Base-by-base conservation (phyloP, 2,888 invertebrate genomes). In the Sphaeridia pumilis region DNA sequence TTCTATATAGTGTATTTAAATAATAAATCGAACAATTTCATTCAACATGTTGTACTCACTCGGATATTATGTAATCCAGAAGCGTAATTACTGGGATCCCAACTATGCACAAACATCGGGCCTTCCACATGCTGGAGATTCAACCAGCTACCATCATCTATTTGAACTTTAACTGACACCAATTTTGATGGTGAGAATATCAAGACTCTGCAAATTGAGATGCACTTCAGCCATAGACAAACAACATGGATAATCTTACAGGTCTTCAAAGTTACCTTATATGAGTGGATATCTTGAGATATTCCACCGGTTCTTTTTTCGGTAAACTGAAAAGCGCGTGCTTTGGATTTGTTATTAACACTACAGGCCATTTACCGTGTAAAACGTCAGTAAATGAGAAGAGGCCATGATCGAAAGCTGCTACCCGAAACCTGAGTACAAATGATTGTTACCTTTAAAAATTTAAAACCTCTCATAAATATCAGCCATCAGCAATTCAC, bases 271-370 rank as follows among this genome's bases (percentile, higher is more conserved):
- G 43, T 66, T 71, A 81, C 81, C 83, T 78, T 60, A 90, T 81
- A 70, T 88, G 83, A 46, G 83, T 82, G 1, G 89, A 90, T 49
- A 76, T 73, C 52, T 70, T 67, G 46, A 86, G 78, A 59, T 78
- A 72, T 54, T 78, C 70, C 42, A 82, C 66, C 35, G 87, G 83
- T 71, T 90, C 89, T 66, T 82, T 79, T 2, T 75, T 73, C 2
- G 84, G 81, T 72, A 87, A 80, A 43, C 75, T 68, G 69, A 81
- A 87, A 58, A 79, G 73, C 26, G 85, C 82, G 71, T 87, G 77
- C 73, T 90, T 92, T n/a, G 93, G 93, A 74, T 90, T 92, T 44
- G 90, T 90, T 20, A 92, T 77, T 60, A 93, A 71, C 41, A 83
- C 76, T 25, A 87, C 73, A 7, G 92, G 92, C 88, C 88, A 90